A percentile compares a stretch with the other conserved stretches of the same genome.
Evolutionary conservation across 2,888 invertebrate genomes (phyloP).

Genomic region (Drosophila siamana): DNA sequence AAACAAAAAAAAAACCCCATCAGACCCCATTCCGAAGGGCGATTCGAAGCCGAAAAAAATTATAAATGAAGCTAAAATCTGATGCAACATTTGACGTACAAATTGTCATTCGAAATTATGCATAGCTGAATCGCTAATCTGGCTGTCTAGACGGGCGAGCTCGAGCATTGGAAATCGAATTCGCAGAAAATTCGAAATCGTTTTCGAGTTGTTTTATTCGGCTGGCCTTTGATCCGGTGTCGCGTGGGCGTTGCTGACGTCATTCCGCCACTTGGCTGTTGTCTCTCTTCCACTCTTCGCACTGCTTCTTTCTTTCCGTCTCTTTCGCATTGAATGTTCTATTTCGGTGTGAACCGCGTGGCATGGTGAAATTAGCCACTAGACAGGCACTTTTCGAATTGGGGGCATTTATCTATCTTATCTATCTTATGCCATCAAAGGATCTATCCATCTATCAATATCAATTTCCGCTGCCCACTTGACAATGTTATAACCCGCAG

Average conservation of each 20-base stretch:
- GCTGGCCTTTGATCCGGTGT: constrained; percentile 30
- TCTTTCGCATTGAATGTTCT: constrained; percentile 41
- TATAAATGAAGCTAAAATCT: constrained; percentile 52
- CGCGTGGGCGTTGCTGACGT: constrained; percentile 30
- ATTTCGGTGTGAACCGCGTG: constrained; percentile 51
- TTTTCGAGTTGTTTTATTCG: constrained; percentile 11
- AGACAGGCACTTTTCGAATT: constrained; percentile 17
- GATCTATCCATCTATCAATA: constrained; percentile 5
- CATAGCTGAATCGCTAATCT: constrained; percentile 62
- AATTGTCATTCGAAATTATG: constrained; percentile 60
- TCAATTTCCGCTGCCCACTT: neutral
- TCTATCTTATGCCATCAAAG: constrained; percentile 15
- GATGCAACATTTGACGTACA: constrained; percentile 74
- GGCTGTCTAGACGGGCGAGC: constrained; percentile 12
- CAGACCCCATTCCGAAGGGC: constrained; percentile 59
- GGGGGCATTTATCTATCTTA: constrained; percentile 32
- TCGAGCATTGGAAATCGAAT: constrained; percentile 4
- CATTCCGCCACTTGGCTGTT: constrained; percentile 11
- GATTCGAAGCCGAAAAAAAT: constrained; percentile 19
- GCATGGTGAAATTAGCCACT: constrained; percentile 51
- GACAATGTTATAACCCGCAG: neutral
- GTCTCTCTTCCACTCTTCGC: neutral
- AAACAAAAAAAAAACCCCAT: constrained; percentile 14
- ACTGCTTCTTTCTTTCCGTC: constrained; percentile 1
- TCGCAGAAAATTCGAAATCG: constrained; percentile 3